Base-by-base conservation (phyloP, 2,113 vertebrate genomes). In the Callithrix jacchus region DNA sequence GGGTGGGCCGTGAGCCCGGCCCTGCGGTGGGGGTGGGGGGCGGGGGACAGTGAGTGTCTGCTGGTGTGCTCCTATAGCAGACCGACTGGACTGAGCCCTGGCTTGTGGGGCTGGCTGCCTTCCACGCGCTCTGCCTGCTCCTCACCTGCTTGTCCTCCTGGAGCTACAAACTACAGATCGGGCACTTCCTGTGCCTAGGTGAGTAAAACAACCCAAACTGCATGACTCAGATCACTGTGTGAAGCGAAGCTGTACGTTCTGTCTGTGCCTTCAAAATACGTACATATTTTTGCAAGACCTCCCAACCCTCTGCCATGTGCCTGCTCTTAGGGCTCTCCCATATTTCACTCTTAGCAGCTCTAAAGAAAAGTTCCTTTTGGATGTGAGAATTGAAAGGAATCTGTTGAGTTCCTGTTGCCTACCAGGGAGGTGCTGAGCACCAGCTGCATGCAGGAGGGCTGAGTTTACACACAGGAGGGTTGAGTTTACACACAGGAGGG, bases 41-140 rank as follows among this genome's bases (percentile, higher is more conserved):
- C n/a, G n/a, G 42, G 13, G 35, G 18, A 20, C 35, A 77, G 35
- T 70, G 32, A 42, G 1, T 42, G 21, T 45, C 3, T 16, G 1
- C 17, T 1, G 0, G 13, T 95, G 12, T 93, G 8, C 66, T 66
- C n/a, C 52, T 66, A 0, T 74, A 99, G 95, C 96, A 99, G 98
- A 99, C 99, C 0, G 99, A 99, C 97, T 99, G 99, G 99, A 99
- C 99, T 0, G 99, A 99, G 94, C 98, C 99, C 0, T 99, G 99
- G 99, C 98, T 99, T 4, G 13, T 99, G 30, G 99, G 98, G 2
- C 98, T 99, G 71, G 42, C 98, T 0, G n/a, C 47, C 89, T 99
- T 99, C 97, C 99, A 99, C 52, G 14, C 97, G 18, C 68, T 99
- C 8, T 99, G 99, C 98, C 97, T 99, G 79, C 95, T 98, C 3